Percentiles rank a stretch among this genome's conserved stretches.
Conservation (phyloP, 2,797 vertebrate genomes). For the Gambelia wislizenii region DNA sequence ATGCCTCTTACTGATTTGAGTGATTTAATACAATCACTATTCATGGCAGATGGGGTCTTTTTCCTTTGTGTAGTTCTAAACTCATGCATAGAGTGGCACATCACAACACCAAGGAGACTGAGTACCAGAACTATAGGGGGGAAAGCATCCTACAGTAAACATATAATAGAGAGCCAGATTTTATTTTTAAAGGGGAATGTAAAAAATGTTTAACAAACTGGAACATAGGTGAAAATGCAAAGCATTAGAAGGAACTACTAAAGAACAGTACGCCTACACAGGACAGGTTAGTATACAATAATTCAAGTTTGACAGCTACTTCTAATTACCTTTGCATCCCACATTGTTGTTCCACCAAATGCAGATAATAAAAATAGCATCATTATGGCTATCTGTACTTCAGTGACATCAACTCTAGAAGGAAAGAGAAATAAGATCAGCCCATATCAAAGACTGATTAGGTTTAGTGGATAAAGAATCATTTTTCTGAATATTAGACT, state of each 20-base stretch:
- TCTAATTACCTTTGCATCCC: slow-evolving; percentile 87
- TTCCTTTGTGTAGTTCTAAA: slow-evolving; percentile 54
- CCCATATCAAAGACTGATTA: background rate
- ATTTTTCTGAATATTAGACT: background rate
- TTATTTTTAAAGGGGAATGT: background rate
- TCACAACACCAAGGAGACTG: background rate
- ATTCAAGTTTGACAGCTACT: slow-evolving; percentile 7
- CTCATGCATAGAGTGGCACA: slow-evolving; percentile 22
- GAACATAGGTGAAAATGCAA: slow-evolving; percentile 21
- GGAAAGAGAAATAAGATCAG: slow-evolving; percentile 24
- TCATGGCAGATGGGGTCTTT: slow-evolving; percentile 62
- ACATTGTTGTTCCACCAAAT: slow-evolving; percentile 87
- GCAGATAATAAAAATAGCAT: slow-evolving; percentile 89
- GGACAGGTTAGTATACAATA: slow-evolving; percentile 5
- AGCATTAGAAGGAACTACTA: slow-evolving; percentile 21
- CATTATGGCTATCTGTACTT: slow-evolving; percentile 92
- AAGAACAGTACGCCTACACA: slow-evolving; percentile 7
- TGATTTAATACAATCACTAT: slow-evolving; percentile 25
- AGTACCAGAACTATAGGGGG: slow-evolving; percentile 28
- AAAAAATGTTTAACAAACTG: slow-evolving; percentile 11
- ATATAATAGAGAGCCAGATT: slow-evolving; percentile 7
- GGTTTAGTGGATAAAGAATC: background rate
- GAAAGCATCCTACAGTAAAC: slow-evolving; percentile 24
- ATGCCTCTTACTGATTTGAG: background rate
- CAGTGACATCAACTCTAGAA: slow-evolving; percentile 93